Evolutionary conservation across 1,140 invertebrate genomes (phyloP), one percentile per base, ranked within the genome.

Genomic region (Cyphomyrmex costatus): DNA sequence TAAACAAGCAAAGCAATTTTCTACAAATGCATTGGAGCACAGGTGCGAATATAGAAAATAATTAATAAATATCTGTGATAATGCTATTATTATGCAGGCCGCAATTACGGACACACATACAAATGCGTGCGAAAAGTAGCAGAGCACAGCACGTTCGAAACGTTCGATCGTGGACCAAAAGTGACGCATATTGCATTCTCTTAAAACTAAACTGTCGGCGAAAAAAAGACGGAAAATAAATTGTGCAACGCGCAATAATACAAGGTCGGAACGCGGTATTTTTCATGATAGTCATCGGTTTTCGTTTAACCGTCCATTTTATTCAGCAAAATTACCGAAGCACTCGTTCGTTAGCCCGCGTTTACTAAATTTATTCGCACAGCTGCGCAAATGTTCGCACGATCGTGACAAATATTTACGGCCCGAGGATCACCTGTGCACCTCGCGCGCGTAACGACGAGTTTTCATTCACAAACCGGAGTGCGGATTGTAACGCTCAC

Each of bases 41-140:
- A 85, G 14, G 21, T 51, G 33, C 7, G 24, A 83, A 85, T 12
- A 30, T 24, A 78, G 21, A 65, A 85, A 85, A 85, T 46, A 63
- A 19, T 14, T 46, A 63, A 19, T 14, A n/a, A 85, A 21, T n/a
- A 19, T 84, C 8, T 42, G 36, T 42, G 10, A 42, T 16, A 36
- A 63, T 14, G 19, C 16, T 16, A 14, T 1, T 27, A 30, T 85
- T 78, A 78, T 21, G 30, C 71, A 85, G 78, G 19, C 19, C 51
- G 2, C 19, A 65, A 77, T 65, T 63, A 49, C 46, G 33, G 12
- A 5, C 10, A 30, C 8, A 21, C 36, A 19, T 27, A 65, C 0
- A 21, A 60, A 0, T 12, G 33, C 58, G 27, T 36, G 36, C 3
- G 16, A 68, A 46, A 42, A n/a, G 16, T 8, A 33, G 56, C 8